These are phyloP conservation scores for Todiramphus saurophagus DNA, from an alignment of 2,113 vertebrate genomes.

Conservation along the genomic window DNA sequence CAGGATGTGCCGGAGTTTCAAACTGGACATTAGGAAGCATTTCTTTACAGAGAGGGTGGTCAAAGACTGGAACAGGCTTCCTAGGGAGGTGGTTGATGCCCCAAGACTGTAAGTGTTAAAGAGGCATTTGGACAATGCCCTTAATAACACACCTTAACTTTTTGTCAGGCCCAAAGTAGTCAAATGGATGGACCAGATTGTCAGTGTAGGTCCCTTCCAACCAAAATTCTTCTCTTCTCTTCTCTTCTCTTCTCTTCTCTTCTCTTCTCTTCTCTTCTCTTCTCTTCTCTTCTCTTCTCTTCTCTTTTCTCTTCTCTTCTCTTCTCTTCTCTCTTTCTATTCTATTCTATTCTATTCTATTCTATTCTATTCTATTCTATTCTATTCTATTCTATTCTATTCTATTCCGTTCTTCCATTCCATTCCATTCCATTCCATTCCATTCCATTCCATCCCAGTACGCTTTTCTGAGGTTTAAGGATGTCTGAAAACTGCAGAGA, in stretches of 20 bases:
- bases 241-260: background rate
- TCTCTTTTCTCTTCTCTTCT: no score
- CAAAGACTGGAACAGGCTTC: background rate
- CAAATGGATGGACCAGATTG: background rate
- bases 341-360: no score
- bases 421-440: no score
- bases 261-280: no score
- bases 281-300: no score
- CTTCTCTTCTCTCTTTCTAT: background rate
- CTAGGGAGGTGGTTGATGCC: background rate
- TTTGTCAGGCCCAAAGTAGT: background rate
- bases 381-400: background rate
- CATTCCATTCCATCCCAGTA: background rate
- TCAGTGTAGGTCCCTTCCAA: background rate
- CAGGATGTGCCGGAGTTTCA: background rate
- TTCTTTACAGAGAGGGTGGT: background rate
- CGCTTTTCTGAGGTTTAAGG: background rate
- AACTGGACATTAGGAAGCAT: background rate
- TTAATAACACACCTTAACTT: background rate
- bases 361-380: no score
- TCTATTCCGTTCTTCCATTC: no score
- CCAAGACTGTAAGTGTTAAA: background rate
- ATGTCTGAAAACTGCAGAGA: background rate
- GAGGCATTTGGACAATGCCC: background rate
- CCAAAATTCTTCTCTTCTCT: background rate